Evolutionary conservation across 2,113 vertebrate species (phyloP), one percentile per base, ranked within the genome.

Genomic region (Baryphthengus martii): DNA sequence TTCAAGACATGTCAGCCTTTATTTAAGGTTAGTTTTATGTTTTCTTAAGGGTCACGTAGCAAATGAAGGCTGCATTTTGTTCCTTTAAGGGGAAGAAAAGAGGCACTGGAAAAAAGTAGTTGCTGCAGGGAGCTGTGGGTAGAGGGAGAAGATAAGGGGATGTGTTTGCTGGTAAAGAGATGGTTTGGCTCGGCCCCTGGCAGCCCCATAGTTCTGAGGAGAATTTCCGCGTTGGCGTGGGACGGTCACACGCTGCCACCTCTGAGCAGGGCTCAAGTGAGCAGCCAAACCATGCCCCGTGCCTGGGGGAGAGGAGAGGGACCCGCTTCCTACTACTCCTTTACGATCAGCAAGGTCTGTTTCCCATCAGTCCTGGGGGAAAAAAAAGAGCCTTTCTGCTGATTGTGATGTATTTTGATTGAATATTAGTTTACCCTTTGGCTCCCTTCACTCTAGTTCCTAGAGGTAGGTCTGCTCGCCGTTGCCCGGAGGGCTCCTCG

Each of bases 1-100:
- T 98, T 96, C 96, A 96, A 97, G 94, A 77, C 93, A 15, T 88
- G 93, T 93, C 96, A 92, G 93, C 89, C 72, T 97, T 97, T 97
- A 95, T 97, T 97, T 95, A 88, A 97, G 63, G 40, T 42, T 95
- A n/a, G 66, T 85, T 95, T 93, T 39, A 81, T 39, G 82, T 65
- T 96, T 92, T 95, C 84, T 91, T 37, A 85, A 87, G 95, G 77
- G 91, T 96, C 58, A 0, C 9, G 61, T 75, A 78, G 70, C 95
- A 95, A 66, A 85, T 44, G 94, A 96, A 94, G 93, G 85, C 74
- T 88, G 80, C 10, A 58, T 28, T 65, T 80, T 95, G 74, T 83
- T 96, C 85, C 72, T 96, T 90, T 91, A 76, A 96, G 93, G 92
- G 93, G 49, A 92, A 93, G 65, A 31, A 89, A 61, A 95, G 35